Percentiles rank a stretch among this genome's conserved stretches.
These are phyloP conservation scores for Zaprionus bogoriensis DNA, from an alignment of 2,888 invertebrate species.

Conservation along the genomic window DNA sequence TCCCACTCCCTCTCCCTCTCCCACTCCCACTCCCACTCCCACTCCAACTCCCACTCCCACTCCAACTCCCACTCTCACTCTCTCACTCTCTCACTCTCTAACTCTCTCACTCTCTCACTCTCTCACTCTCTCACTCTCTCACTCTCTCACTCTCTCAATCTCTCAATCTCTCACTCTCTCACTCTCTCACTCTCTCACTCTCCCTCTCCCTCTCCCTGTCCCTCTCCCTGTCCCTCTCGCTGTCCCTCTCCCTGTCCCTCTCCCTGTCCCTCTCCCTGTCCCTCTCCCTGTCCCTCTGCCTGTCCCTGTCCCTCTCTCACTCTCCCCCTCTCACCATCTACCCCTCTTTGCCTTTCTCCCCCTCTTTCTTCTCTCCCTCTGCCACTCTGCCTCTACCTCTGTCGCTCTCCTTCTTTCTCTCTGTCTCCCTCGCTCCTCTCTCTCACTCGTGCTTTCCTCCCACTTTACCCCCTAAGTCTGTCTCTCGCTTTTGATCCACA, in stretches of 20 bases:
- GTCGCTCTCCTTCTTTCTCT: background rate
- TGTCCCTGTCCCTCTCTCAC: too few relatives aligned
- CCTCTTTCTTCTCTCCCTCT: background rate
- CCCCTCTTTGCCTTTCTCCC: too few relatives aligned
- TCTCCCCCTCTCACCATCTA: too few relatives aligned
- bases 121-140: too few relatives aligned
- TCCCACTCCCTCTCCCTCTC: background rate
- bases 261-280: background rate
- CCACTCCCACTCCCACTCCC: background rate
- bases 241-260: background rate
- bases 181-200: background rate
- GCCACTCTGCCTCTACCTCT: background rate
- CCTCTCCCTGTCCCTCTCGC: too few relatives aligned
- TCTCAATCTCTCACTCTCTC: background rate
- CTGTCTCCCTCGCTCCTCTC: constrained; percentile 3
- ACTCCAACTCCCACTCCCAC: too few relatives aligned
- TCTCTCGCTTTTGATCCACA: too few relatives aligned
- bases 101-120: too few relatives aligned
- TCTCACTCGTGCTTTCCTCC: too few relatives aligned
- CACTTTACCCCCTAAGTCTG: too few relatives aligned
- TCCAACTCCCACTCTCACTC: too few relatives aligned
- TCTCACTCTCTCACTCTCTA: background rate
- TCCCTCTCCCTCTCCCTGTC: too few relatives aligned
- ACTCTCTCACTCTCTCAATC: background rate
- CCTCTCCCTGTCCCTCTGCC: background rate